Percentiles rank a stretch among this genome's conserved stretches.
Evolutionary conservation across 2,113 vertebrate genomes (phyloP).

Genomic region (Onychostruthus taczanowskii): DNA sequence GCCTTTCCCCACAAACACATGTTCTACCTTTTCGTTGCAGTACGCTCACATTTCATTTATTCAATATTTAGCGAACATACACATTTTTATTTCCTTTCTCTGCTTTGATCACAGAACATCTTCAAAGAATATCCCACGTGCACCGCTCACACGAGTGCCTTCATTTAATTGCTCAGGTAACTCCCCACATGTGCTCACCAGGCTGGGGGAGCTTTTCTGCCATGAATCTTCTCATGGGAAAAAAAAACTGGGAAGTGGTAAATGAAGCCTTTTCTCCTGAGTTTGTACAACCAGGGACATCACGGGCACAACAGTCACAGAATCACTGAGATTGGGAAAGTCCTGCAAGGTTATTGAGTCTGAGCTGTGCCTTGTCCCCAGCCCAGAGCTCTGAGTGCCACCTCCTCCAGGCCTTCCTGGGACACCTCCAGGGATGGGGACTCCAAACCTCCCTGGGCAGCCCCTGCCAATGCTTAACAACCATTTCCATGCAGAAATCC

Average conservation of each 20-base stretch:
- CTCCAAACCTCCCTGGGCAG: background rate
- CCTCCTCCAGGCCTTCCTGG: accelerated
- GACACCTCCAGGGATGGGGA: background rate
- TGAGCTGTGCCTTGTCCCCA: background rate
- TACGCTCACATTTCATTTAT: background rate
- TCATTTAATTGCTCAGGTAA: slow-evolving; percentile 2
- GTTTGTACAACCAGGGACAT: background rate
- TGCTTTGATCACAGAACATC: background rate
- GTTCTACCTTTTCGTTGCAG: background rate
- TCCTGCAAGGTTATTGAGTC: accelerated
- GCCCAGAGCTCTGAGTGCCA: background rate
- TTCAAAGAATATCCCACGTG: background rate
- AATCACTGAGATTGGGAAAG: background rate
- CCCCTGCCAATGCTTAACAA: accelerated
- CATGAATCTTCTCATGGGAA: background rate
- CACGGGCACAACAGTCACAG: background rate
- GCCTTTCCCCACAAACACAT: background rate
- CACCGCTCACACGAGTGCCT: background rate
- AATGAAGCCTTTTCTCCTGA: background rate
- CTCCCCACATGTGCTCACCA: background rate
- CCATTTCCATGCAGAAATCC: background rate
- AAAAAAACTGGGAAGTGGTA: background rate
- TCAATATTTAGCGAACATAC: background rate
- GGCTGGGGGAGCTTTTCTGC: background rate
- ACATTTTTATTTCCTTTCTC: slow-evolving; percentile 24